Evolutionary conservation across 1,140 invertebrate genomes (phyloP), one percentile per base, ranked within the genome.

Genomic region (Tetraneura akinire): DNA sequence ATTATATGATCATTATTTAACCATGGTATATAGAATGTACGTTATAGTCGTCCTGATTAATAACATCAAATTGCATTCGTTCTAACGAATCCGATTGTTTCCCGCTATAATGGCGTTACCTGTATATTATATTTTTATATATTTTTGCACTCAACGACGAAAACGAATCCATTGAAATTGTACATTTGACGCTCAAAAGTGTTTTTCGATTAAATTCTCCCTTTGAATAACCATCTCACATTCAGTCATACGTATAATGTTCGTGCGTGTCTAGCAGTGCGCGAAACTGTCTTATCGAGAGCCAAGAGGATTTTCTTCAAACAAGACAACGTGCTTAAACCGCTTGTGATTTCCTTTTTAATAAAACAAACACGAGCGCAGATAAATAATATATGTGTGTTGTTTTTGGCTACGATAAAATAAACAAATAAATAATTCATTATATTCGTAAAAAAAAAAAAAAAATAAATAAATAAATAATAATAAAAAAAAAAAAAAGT

Each of bases 261-360:
- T 3, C 9, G 68, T 51, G 9, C 68, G 68, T 71, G 68, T 51
- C 68, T 32, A 71, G 23, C 26, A 71, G 68, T 49, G 26, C 29
- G 47, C 26, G 23, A 11, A n/a, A 13, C 16, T 32, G 68, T 71
- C 68, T 71, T 71, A 71, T 29, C 23, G 23, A 71, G 26, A 71
- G 23, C 68, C 11, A 29, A 37, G 21, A 76, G 71, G 29, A 42
- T 76, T 76, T 57, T 57, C 51, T 37, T 14, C 71, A 55, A 76
- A 76, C 71, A 76, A 76, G 53, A 42, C 29, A 21, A 76, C 71
- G 51, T 37, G 71, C 71, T 76, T 76, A 76, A 76, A 42, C 71
- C 71, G 57, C 13, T 16, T 42, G 9, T 11, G 26, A 51, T 51
- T 51, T 71, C 14, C 45, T 71, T 71, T 49, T 51, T 47, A n/a